A percentile compares a stretch with the other conserved stretches of the same genome.
Evolutionary conservation across 2,888 invertebrate species (phyloP).

Genomic region (Pachymerium ferrugineum): DNA sequence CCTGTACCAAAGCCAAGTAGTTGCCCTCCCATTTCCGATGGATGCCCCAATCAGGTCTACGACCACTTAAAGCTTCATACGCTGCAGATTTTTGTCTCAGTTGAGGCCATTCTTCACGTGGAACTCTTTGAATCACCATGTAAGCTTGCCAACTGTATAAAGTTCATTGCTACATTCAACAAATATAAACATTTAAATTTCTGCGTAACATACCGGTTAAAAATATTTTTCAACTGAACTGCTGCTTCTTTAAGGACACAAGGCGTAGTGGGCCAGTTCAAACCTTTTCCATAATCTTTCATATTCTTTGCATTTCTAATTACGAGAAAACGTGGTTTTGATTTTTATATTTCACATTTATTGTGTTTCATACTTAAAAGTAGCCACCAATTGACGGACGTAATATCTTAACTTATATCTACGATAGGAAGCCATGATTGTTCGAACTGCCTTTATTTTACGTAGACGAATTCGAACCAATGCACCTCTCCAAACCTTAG

Average conservation of each 20-base stretch:
- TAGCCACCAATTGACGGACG: conserved; percentile 58
- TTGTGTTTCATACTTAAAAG: conserved; percentile 59
- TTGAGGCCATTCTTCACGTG: conserved; percentile 79
- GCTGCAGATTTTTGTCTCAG: conserved; percentile 72
- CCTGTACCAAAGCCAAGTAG: conserved; percentile 59
- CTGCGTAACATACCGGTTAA: conserved; percentile 37
- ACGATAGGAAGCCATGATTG: conserved; percentile 75
- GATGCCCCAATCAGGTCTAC: conserved; percentile 66
- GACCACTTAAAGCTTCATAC: conserved; percentile 64
- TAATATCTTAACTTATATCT: conserved; percentile 70
- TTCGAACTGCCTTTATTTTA: conserved; percentile 75
- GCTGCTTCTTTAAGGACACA: conserved; percentile 61
- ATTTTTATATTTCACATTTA: too few relatives aligned
- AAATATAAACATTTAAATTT: neutral
- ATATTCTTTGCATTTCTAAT: conserved; percentile 57
- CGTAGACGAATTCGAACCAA: conserved; percentile 71
- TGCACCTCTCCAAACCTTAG: conserved; percentile 69
- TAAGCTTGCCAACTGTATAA: conserved; percentile 67
- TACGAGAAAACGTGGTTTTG: conserved; percentile 16
- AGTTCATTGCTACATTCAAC: neutral
- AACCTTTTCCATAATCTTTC: conserved; percentile 69
- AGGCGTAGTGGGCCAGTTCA: conserved; percentile 77
- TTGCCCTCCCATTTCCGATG: conserved; percentile 76
- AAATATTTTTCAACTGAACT: conserved; percentile 42
- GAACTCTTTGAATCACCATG: conserved; percentile 75